Conservation (phyloP, 2,797 vertebrate genomes). For the Sparidentex hasta region DNA sequence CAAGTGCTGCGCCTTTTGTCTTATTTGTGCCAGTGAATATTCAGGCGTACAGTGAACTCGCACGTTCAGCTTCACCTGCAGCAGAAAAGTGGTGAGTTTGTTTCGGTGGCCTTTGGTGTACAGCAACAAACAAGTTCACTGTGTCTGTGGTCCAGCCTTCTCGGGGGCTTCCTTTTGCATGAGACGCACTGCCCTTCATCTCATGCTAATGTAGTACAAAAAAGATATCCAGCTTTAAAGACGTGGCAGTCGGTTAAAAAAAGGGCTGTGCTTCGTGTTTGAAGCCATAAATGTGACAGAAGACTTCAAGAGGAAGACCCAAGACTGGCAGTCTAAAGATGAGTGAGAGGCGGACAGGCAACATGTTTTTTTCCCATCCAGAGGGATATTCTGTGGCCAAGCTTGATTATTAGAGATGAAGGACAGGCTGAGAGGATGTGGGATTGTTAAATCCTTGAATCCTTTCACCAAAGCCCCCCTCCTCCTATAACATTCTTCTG, state of each 20-base stretch:
- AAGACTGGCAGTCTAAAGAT: conserved; percentile 86
- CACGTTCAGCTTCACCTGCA: conserved; percentile 47
- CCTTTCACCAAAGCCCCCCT: conserved; percentile 80
- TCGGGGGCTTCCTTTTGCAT: conserved; percentile 77
- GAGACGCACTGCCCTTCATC: conserved; percentile 82
- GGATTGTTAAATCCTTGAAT: conserved; percentile 87
- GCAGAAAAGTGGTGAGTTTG: conserved; percentile 39
- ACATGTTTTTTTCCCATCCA: conserved; percentile 83
- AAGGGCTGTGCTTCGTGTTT: conserved; percentile 82
- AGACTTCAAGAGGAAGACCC: conserved; percentile 85
- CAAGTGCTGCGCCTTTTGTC: neutral
- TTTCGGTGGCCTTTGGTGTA: conserved; percentile 73
- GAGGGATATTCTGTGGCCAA: conserved; percentile 86
- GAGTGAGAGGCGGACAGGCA: conserved; percentile 84
- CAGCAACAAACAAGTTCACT: conserved; percentile 80
- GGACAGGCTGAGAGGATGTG: conserved; percentile 84
- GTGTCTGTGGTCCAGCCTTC: conserved; percentile 77
- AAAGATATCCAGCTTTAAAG: conserved; percentile 85
- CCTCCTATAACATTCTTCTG: conserved; percentile 76
- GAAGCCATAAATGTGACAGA: conserved; percentile 87
- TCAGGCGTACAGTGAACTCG: neutral
- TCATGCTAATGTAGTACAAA: conserved; percentile 82
- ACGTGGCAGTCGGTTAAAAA: conserved; percentile 84
- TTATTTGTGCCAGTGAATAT: conserved; percentile 1
- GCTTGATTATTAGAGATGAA: conserved; percentile 88